Evolutionary conservation across 2,113 vertebrate species (phyloP).

Genomic region (Nyctereutes procyonoides): DNA sequence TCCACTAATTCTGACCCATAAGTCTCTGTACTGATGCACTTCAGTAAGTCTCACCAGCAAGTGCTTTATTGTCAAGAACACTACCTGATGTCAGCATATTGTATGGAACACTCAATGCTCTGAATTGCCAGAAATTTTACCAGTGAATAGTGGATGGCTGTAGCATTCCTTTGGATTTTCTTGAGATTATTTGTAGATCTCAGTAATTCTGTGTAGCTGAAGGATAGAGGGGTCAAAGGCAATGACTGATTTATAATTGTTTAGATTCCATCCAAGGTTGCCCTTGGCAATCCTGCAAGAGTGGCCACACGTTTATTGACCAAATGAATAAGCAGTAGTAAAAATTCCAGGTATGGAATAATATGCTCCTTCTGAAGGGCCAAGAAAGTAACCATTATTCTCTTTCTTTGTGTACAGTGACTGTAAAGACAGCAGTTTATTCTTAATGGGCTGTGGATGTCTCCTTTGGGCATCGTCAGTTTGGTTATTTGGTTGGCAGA

Average conservation of each 20-base stretch:
- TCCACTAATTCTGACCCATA: neutral
- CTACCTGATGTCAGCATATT: neutral
- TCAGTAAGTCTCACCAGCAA: neutral
- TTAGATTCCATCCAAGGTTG: neutral
- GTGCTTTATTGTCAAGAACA: neutral
- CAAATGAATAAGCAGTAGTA: neutral
- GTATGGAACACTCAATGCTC: neutral
- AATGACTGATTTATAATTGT: neutral
- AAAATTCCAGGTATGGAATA: neutral
- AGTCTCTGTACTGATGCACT: neutral
- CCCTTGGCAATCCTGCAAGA: neutral
- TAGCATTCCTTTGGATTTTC: neutral
- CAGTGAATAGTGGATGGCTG: neutral
- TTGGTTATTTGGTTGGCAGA: slow-evolving; percentile 17
- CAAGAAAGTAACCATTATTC: neutral
- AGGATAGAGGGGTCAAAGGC: neutral
- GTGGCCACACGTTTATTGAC: neutral
- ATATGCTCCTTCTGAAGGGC: neutral
- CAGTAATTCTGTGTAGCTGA: neutral
- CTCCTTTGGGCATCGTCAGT: neutral
- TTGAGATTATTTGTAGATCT: neutral
- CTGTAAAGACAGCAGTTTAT: neutral
- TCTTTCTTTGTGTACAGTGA: neutral
- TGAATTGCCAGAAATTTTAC: neutral
- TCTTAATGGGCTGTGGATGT: neutral